These are phyloP conservation scores for Cantharis flavilabris DNA, from an alignment of 2,888 invertebrate genomes.

Conservation along the genomic window DNA sequence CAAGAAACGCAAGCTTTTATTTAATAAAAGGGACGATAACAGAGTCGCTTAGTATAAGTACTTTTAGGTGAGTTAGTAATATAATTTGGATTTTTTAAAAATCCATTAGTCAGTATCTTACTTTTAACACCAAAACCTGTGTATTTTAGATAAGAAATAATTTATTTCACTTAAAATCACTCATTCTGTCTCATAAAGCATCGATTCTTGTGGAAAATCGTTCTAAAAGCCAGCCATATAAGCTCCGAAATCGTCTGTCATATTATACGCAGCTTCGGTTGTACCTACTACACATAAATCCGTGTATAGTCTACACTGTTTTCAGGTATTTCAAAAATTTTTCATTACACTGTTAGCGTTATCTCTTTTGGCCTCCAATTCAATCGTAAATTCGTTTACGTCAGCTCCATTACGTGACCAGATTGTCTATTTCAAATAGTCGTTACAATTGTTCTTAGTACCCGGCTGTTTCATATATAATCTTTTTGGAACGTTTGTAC, in stretches of 20 bases:
- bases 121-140: slow-evolving; percentile 22
- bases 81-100: slow-evolving; percentile 10
- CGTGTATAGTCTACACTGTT: slow-evolving; percentile 18
- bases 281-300: slow-evolving; percentile 24
- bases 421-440: slow-evolving; percentile 10
- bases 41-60: background rate
- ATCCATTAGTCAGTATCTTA: slow-evolving; percentile 20
- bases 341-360: slow-evolving; percentile 14
- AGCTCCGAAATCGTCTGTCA: slow-evolving; percentile 16
- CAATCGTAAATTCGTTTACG: slow-evolving; percentile 7
- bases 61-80: background rate
- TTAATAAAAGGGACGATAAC: background rate
- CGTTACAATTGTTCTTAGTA: slow-evolving; percentile 22
- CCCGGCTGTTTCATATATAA: slow-evolving; percentile 12
- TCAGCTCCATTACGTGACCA: slow-evolving; percentile 10
- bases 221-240: slow-evolving; percentile 10
- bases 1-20: background rate
- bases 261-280: slow-evolving; percentile 21
- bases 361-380: slow-evolving; percentile 7
- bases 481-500: slow-evolving; percentile 21
- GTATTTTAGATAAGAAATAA: slow-evolving; percentile 32
- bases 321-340: slow-evolving; percentile 22
- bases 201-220: slow-evolving; percentile 15
- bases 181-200: slow-evolving; percentile 28
- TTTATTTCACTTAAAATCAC: slow-evolving; percentile 31